phyloP scores from a whole-genome alignment of 2,113 vertebrate genomes.

The Pangasianodon hypophthalmus region DNA sequence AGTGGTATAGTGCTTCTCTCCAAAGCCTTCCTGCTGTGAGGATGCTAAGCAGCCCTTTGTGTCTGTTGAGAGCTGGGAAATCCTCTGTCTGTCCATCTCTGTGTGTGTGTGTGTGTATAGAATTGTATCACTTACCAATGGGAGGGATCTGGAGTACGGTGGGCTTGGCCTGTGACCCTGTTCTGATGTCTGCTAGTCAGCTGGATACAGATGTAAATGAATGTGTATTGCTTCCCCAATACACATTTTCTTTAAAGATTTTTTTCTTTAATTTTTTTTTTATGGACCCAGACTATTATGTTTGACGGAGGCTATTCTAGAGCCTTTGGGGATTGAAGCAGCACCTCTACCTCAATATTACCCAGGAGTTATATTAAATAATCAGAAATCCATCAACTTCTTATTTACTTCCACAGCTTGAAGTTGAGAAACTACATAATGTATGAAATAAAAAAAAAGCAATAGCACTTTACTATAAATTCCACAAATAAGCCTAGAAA shows the following conservation, averaged over 20 bases:
- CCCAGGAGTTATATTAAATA: background rate
- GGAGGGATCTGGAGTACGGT: constrained; percentile 29
- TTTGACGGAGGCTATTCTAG: background rate
- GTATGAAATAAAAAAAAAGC: background rate
- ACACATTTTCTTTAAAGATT: constrained; percentile 20
- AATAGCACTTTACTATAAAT: background rate
- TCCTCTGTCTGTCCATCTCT: constrained; percentile 36
- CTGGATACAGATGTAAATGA: constrained; percentile 23
- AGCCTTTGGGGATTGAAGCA: background rate
- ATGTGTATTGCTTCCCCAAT: constrained; percentile 39
- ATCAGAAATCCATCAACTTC: background rate
- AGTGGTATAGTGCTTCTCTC: constrained; percentile 64
- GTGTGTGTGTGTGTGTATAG: background rate
- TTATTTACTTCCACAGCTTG: background rate
- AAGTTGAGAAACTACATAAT: background rate
- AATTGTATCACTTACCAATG: constrained; percentile 58
- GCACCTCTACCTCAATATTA: background rate
- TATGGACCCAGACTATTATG: background rate
- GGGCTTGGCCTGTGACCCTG: constrained; percentile 31
- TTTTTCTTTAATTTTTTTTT: background rate
- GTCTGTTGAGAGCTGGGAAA: constrained; percentile 63
- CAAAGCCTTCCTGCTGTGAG: constrained; percentile 65
- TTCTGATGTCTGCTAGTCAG: constrained; percentile 18
- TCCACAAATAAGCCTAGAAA: background rate
- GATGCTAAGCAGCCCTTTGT: constrained; percentile 70